A percentile compares a stretch with the other conserved stretches of the same genome.
Evolutionary conservation across 2,797 vertebrate species (phyloP).

Genomic region (Microctenopoma steveboyesi): DNA sequence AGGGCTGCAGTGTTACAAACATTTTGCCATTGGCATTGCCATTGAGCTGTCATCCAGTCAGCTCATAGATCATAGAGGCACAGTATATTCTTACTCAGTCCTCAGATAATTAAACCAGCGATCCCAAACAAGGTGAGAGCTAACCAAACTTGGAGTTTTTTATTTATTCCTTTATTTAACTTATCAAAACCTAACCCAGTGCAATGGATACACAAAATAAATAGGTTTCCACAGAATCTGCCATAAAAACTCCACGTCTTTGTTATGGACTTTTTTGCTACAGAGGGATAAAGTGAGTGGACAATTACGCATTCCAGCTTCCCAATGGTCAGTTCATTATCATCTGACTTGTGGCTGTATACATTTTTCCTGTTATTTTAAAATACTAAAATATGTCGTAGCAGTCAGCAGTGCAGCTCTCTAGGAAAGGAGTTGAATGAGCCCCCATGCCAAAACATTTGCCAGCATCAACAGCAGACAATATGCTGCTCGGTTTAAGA

Average conservation of each 20-base stretch:
- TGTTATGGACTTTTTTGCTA: background rate
- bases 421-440: slow-evolving; percentile 61
- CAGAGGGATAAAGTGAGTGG: background rate
- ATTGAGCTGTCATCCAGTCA: background rate
- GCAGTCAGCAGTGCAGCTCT: slow-evolving; percentile 74
- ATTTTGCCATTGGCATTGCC: background rate
- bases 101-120: slow-evolving; percentile 9
- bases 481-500: slow-evolving; percentile 40
- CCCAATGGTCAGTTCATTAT: background rate
- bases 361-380: background rate
- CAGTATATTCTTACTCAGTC: slow-evolving; percentile 20
- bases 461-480: slow-evolving; percentile 61
- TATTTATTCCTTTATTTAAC: background rate
- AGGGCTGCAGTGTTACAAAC: slow-evolving; percentile 68
- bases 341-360: background rate
- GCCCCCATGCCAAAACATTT: slow-evolving; percentile 59
- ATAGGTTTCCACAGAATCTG: background rate
- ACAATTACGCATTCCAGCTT: background rate
- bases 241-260: background rate
- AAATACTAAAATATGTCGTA: background rate
- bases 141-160: background rate
- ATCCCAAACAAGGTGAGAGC: background rate
- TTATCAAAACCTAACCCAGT: background rate
- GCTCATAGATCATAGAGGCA: slow-evolving; percentile 8
- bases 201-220: background rate